These are phyloP conservation scores for Cotesia glomerata DNA, from an alignment of 1,140 invertebrate species.

Conservation along the genomic window DNA sequence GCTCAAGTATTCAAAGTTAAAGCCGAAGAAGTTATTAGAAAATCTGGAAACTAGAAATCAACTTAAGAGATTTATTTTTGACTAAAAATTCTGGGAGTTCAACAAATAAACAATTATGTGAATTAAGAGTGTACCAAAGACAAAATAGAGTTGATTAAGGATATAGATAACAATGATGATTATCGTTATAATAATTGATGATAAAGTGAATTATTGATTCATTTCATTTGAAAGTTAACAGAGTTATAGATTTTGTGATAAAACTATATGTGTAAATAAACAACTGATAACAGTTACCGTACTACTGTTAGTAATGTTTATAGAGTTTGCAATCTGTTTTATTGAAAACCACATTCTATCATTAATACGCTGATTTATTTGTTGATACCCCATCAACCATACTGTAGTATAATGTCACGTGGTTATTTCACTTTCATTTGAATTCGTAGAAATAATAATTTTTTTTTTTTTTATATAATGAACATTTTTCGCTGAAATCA, in stretches of 20 bases:
- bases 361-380: slow-evolving; percentile 1
- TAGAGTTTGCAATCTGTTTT: no score
- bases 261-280: no score
- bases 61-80: background rate
- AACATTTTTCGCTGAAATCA: background rate
- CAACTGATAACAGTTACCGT: no score
- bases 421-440: background rate
- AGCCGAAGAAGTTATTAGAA: slow-evolving; percentile 57
- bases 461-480: no score
- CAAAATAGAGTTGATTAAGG: background rate
- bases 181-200: background rate
- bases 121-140: background rate
- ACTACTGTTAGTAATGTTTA: no score
- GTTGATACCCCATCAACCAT: background rate
- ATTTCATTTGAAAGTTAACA: background rate
- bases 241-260: no score
- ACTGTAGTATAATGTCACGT: no score
- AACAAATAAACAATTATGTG: background rate
- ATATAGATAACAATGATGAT: background rate
- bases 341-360: background rate
- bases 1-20: slow-evolving; percentile 58
- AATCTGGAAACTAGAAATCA: slow-evolving; percentile 53
- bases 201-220: background rate
- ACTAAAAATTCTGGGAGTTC: background rate
- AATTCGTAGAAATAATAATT: background rate